Evolutionary conservation across 1,140 invertebrate genomes (phyloP).

Genomic region (Eriocheir sinensis): DNA sequence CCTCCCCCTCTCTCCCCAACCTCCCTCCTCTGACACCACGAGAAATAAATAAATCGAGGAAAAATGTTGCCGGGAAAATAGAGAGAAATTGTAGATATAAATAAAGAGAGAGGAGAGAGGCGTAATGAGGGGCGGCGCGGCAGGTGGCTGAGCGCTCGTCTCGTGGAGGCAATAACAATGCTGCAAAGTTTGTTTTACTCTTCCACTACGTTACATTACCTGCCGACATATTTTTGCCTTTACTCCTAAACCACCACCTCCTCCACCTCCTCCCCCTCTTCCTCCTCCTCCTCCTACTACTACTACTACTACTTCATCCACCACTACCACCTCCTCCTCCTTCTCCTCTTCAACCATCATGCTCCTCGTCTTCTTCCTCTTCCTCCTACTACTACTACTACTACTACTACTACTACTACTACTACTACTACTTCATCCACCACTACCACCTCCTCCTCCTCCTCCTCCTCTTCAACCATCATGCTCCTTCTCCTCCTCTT

Average conservation of each 20-base stretch:
- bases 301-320: neutral
- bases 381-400: conserved; percentile 6
- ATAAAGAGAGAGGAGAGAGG: too few species aligned
- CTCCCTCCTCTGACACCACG: neutral
- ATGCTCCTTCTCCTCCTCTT: neutral
- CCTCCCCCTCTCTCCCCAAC: neutral
- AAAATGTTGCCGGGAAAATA: neutral
- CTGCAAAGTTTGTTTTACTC: neutral
- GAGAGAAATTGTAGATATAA: neutral
- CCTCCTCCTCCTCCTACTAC: too few species aligned
- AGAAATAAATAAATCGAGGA: neutral
- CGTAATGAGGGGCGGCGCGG: neutral
- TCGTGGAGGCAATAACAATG: neutral
- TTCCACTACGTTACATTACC: neutral
- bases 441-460: neutral
- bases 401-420: neutral
- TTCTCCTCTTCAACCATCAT: too few species aligned
- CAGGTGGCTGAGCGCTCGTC: neutral
- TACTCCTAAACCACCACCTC: too few species aligned
- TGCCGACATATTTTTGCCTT: too few species aligned
- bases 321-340: neutral
- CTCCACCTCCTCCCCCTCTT: too few species aligned
- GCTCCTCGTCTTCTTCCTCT: too few species aligned
- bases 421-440: neutral
- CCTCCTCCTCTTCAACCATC: neutral